Evolutionary conservation across 2,113 vertebrate species (phyloP).

Genomic region (Cisticola juncidis): DNA sequence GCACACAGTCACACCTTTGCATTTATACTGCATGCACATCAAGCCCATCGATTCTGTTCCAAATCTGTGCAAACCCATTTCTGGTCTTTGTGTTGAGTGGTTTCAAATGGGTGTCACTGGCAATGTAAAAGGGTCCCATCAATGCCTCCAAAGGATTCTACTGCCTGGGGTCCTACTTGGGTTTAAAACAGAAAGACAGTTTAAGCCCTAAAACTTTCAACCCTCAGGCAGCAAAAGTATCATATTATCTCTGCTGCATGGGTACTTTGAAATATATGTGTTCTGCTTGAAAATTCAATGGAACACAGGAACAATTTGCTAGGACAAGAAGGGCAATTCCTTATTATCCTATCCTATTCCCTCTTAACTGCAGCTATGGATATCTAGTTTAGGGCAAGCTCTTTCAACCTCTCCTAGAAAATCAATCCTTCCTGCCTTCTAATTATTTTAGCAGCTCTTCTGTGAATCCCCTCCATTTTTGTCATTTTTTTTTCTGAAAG

Average conservation of each 20-base stretch:
- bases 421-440: background rate
- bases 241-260: background rate
- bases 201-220: background rate
- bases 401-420: background rate
- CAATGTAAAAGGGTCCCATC: background rate
- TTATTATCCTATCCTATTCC: background rate
- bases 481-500: background rate
- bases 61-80: background rate
- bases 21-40: background rate
- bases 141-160: background rate
- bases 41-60: background rate
- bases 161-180: background rate
- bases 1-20: background rate
- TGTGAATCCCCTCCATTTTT: background rate
- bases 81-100: background rate
- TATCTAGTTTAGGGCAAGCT: background rate
- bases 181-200: background rate
- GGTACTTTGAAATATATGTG: background rate
- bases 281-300: background rate
- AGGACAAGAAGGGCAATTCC: background rate
- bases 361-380: background rate
- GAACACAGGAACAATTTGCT: background rate
- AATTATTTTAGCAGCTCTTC: background rate
- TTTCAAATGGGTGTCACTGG: accelerated
- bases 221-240: background rate